Percentiles rank a stretch among this genome's conserved stretches.
Evolutionary conservation across 2,888 invertebrate species (phyloP).

Genomic region (Volucella zonaria): DNA sequence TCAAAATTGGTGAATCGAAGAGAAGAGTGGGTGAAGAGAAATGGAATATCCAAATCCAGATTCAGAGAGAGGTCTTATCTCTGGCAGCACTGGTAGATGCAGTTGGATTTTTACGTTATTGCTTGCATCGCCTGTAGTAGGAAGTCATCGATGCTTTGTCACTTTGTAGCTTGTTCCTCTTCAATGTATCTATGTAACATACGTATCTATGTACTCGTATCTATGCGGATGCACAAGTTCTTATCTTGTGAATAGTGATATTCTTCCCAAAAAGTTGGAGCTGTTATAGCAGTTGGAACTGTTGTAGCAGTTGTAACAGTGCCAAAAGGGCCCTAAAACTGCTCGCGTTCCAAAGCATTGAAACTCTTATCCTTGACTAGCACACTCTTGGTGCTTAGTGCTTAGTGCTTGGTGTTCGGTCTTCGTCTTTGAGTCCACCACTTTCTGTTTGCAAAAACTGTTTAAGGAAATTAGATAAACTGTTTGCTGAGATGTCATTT

Average conservation of each 20-base stretch:
- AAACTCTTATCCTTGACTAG: constrained; percentile 1
- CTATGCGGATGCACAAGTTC: constrained; percentile 58
- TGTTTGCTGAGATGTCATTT: constrained; percentile 73
- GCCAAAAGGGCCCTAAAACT: constrained; percentile 68
- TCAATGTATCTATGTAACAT: constrained; percentile 2
- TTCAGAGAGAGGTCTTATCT: constrained; percentile 58
- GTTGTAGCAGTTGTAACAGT: constrained; percentile 54
- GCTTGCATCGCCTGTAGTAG: not conserved
- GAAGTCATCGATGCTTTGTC: constrained; percentile 63
- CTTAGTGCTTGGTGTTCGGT: not conserved
- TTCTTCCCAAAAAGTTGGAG: constrained; percentile 20
- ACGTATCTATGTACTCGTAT: no score
- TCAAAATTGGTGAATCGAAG: not conserved
- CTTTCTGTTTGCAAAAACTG: constrained; percentile 67
- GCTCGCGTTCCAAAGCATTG: constrained; percentile 12
- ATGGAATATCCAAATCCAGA: constrained; percentile 63
- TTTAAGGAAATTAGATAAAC: constrained; percentile 73
- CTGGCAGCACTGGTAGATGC: constrained; percentile 27
- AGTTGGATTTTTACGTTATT: constrained; percentile 31
- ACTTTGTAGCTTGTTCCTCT: constrained; percentile 55
- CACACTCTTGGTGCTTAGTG: no score
- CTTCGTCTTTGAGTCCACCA: constrained; percentile 1
- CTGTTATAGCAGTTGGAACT: constrained; percentile 22
- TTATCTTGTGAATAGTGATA: constrained; percentile 39
- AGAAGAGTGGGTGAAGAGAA: not conserved